Evolutionary conservation across 2,797 vertebrate species (phyloP), one percentile per base, ranked within the genome.

Genomic region (Thalassophryne amazonica): DNA sequence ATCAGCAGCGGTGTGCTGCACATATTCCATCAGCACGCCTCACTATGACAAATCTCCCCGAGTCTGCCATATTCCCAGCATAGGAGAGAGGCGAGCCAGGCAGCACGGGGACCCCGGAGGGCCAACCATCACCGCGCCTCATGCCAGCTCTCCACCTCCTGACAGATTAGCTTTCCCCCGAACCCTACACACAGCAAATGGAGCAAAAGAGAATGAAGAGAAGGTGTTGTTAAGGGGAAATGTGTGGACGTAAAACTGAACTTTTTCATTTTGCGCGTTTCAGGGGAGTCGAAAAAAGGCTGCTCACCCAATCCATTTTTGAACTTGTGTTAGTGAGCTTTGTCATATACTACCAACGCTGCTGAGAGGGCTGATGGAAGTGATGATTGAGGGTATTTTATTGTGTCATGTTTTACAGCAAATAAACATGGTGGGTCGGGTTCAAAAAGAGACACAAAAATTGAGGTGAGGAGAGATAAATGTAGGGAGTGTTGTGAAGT

Each of bases 31-130:
- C 88, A 86, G 84, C 58, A 76, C 51, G 24, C 57, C 78, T 85
- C 85, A 81, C 84, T 60, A 87, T 88, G 88, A 90, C 83, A 87
- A 86, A 88, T 87, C 85, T 89, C 81, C 73, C 72, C 48, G 68
- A 77, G 86, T 76, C 80, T 27, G 45, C 73, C 73, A 66, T 84
- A 82, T 86, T 86, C 85, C 81, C 84, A 75, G 69, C 72, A 67
- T 66, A 72, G 71, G 49, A 55, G 61, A 60, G 75, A 76, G 69
- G 50, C 52, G 15, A 81, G 74, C 62, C 60, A 54, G 73, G 78
- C 69, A 60, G 68, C 24, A 36, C 69, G 21, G 51, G 73, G 76
- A 80, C 83, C 77, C 84, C 71, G 60, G 81, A 81, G 81, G 78
- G 69, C 76, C 76, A 69, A 64, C 72, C 78, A 69, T 80, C 81